Conservation (phyloP, 2,113 vertebrate species). For the Heterotis niloticus region DNA sequence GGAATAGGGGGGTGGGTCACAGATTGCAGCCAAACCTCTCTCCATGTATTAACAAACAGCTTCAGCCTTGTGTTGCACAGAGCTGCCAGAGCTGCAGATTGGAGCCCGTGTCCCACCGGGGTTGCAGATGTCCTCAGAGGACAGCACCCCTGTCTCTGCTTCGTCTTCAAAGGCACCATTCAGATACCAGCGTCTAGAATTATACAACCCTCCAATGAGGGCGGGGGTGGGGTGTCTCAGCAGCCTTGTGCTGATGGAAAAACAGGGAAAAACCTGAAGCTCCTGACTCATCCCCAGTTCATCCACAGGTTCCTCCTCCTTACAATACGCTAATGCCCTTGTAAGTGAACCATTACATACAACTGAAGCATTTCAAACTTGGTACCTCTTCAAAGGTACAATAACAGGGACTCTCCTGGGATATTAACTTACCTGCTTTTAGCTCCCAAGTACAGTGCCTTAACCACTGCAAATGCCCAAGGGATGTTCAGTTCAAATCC, state of each 20-base stretch:
- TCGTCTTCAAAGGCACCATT: too few relatives aligned
- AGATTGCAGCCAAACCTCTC: neutral
- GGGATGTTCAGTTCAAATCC: neutral
- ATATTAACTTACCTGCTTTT: neutral
- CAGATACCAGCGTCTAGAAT: too few relatives aligned
- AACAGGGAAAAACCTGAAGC: too few relatives aligned
- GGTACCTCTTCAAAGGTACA: neutral
- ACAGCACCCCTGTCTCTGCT: neutral
- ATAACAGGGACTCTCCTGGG: too few relatives aligned
- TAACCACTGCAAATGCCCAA: neutral
- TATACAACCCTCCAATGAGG: too few relatives aligned
- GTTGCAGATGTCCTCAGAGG: conserved; percentile 10
- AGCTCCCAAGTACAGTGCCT: neutral
- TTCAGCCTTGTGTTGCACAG: neutral
- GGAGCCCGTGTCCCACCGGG: conserved; percentile 4
- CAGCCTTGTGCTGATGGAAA: too few relatives aligned
- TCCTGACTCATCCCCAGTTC: too few relatives aligned
- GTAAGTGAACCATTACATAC: too few relatives aligned
- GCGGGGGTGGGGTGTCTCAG: too few relatives aligned
- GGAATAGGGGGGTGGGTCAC: neutral
- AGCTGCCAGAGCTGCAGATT: conserved; percentile 16
- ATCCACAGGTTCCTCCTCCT: too few relatives aligned
- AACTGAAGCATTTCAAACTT: neutral
- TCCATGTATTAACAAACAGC: neutral
- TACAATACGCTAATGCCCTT: too few relatives aligned